These are phyloP conservation scores for Sarcophaga caerulescens DNA, from an alignment of 2,888 invertebrate species.

Conservation along the genomic window DNA sequence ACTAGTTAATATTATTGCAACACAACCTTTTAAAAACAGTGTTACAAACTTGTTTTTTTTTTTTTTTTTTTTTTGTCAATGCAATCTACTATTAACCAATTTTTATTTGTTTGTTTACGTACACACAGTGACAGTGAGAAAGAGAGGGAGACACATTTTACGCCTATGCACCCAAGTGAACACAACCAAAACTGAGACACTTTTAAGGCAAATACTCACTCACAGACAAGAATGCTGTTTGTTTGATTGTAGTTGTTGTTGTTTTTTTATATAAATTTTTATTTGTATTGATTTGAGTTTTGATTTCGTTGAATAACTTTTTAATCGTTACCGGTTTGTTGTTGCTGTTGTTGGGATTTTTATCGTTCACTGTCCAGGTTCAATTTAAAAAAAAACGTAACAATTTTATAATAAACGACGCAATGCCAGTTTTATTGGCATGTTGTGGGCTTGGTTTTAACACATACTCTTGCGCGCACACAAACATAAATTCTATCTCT, in stretches of 20 bases:
- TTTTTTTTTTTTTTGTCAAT: conserved; percentile 21
- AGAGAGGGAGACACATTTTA: not conserved
- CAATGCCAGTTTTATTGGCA: conserved; percentile 2
- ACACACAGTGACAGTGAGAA: not conserved
- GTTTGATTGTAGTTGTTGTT: not conserved
- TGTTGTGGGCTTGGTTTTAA: conserved; percentile 24
- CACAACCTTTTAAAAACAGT: no score
- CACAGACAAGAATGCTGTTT: not conserved
- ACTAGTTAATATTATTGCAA: not conserved
- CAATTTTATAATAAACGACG: conserved; percentile 26
- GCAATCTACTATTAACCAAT: conserved; percentile 55
- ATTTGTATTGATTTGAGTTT: conserved; percentile 56
- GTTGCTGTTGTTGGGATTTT: conserved; percentile 6
- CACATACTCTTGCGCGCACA: not conserved
- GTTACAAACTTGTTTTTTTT: not conserved
- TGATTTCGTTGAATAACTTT: conserved; percentile 68
- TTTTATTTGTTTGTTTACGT: conserved; percentile 55
- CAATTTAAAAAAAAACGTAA: conserved; percentile 39
- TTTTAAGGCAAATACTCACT: conserved; percentile 42
- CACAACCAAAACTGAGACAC: not conserved
- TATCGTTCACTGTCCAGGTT: conserved; percentile 22
- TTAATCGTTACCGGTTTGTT: conserved; percentile 57
- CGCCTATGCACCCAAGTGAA: not conserved
- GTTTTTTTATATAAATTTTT: conserved; percentile 5
- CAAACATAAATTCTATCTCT: not conserved